These are phyloP conservation scores for Andrena chrysosceles DNA, from an alignment of 2,888 invertebrate species.

Conservation along the genomic window DNA sequence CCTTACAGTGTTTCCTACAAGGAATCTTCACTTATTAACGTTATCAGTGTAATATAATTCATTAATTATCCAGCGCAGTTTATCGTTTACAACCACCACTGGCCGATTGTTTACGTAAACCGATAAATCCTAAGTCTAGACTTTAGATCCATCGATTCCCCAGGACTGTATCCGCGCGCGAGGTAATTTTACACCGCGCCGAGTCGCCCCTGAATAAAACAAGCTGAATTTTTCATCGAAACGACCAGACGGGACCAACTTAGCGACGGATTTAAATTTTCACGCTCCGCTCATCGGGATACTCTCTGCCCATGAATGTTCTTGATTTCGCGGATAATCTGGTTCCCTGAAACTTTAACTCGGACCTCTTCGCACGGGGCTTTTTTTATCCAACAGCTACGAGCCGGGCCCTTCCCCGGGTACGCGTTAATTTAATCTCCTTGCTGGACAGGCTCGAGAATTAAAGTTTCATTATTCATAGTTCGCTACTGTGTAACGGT, in stretches of 20 bases:
- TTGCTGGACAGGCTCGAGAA: slow-evolving; percentile 20
- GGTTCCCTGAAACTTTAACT: slow-evolving; percentile 22
- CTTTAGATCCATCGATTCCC: neutral
- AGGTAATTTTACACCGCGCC: neutral
- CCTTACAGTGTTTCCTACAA: no score
- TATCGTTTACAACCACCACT: neutral
- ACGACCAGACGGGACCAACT: neutral
- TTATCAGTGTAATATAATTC: neutral
- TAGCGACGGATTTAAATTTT: neutral
- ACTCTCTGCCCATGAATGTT: neutral
- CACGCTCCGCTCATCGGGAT: neutral
- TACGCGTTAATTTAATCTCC: slow-evolving; percentile 33
- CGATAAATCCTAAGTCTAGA: neutral
- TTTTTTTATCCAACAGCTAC: neutral
- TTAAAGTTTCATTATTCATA: slow-evolving; percentile 49
- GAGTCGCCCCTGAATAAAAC: neutral
- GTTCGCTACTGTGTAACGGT: slow-evolving; percentile 14
- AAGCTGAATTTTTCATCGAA: slow-evolving; percentile 18
- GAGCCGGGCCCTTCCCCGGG: neutral
- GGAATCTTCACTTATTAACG: no score
- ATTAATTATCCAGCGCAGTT: neutral
- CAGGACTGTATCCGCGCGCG: neutral
- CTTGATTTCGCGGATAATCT: neutral
- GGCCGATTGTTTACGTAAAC: neutral
- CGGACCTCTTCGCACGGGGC: slow-evolving; percentile 18